A percentile compares a stretch with the other conserved stretches of the same genome.
phyloP scores from a whole-genome alignment of 2,797 vertebrate species.

The Pseudochirops cupreus region DNA sequence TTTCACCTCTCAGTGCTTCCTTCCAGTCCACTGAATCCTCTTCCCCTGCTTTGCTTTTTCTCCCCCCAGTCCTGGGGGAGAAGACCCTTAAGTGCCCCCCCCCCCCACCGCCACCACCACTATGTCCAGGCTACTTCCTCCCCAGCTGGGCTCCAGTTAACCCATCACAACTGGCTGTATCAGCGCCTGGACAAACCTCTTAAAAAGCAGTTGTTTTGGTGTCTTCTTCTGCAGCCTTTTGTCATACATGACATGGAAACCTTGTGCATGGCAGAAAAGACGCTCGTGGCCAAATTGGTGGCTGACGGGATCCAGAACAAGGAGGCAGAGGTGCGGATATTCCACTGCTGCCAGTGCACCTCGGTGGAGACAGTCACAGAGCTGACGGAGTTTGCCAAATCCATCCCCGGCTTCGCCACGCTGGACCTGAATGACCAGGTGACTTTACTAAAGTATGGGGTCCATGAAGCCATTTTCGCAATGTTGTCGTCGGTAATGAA shows the following conservation, averaged over 20 bases:
- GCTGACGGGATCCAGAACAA: conserved; percentile 90
- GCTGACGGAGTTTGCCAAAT: conserved; percentile 97
- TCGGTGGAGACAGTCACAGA: conserved; percentile 96
- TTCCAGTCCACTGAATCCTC: background rate
- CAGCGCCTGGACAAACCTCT: background rate
- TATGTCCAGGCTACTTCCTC: background rate
- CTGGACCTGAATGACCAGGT: conserved; percentile 97
- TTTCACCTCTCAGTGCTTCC: background rate
- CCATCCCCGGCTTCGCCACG: conserved; percentile 93
- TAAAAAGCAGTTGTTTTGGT: background rate
- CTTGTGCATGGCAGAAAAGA: conserved; percentile 94
- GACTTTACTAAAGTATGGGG: conserved; percentile 95
- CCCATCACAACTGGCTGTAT: background rate
- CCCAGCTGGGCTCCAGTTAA: background rate
- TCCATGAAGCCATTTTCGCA: conserved; percentile 96
- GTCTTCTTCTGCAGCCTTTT: conserved; percentile 88
- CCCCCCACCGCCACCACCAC: too few species aligned
- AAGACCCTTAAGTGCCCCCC: background rate
- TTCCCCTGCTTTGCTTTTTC: background rate
- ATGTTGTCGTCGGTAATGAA: conserved; percentile 98
- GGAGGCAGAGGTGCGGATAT: conserved; percentile 93
- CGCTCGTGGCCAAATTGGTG: conserved; percentile 90
- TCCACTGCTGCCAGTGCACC: conserved; percentile 95
- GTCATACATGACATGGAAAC: conserved; percentile 98
- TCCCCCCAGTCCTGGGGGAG: background rate